Conservation (phyloP, 2,888 invertebrate genomes). For the Catocala fraxini region DNA sequence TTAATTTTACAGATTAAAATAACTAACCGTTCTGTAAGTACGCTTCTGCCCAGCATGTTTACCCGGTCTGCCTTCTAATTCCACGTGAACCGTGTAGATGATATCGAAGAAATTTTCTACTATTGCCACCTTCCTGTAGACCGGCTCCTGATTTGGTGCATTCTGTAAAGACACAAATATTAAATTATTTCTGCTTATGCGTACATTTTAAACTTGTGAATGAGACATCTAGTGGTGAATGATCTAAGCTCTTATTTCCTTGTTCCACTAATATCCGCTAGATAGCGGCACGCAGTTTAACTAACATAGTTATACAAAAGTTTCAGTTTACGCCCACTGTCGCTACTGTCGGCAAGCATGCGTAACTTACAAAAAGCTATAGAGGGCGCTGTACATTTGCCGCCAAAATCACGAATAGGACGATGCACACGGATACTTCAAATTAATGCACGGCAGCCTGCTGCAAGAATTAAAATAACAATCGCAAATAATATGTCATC, state of each 20-base stretch:
- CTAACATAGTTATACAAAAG: no score
- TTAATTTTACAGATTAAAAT: neutral
- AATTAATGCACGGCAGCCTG: neutral
- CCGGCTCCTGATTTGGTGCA: conserved; percentile 90
- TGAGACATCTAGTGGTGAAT: conserved; percentile 53
- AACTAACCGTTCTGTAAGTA: conserved; percentile 97
- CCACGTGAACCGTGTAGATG: conserved; percentile 98
- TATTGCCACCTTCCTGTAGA: conserved; percentile 97
- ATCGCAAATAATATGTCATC: conserved; percentile 13
- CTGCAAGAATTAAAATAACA: conserved; percentile 13
- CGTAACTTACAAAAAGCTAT: neutral
- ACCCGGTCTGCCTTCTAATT: conserved; percentile 96
- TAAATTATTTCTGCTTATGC: neutral
- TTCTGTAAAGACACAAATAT: conserved; percentile 84
- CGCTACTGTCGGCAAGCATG: neutral
- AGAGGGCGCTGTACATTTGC: conserved; percentile 42
- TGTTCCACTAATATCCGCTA: conserved; percentile 46
- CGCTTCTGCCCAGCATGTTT: conserved; percentile 99
- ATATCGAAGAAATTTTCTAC: conserved; percentile 99
- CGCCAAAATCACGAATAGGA: neutral
- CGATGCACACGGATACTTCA: no score
- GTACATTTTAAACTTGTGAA: no score
- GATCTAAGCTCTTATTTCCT: neutral
- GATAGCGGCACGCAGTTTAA: conserved; percentile 38
- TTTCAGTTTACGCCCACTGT: no score